These are phyloP conservation scores for Molossus molossus DNA, from an alignment of 2,797 vertebrate species.

Conservation along the genomic window DNA sequence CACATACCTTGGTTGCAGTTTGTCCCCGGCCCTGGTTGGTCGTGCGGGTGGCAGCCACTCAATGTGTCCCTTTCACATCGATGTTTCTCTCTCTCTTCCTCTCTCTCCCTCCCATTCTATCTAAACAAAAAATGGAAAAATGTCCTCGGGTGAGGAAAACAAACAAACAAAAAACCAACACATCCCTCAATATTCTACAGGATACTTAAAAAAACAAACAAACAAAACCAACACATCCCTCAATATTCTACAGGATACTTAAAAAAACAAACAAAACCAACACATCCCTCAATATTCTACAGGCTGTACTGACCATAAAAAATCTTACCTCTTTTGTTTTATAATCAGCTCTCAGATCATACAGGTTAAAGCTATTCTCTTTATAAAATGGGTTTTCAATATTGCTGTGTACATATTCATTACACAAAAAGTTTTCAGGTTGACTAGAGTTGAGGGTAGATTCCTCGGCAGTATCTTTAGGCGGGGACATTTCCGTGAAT, in stretches of 20 bases:
- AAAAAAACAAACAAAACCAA: not conserved
- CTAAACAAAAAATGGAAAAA: too few species aligned
- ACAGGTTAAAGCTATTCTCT: not conserved
- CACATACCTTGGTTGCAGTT: too few species aligned
- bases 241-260: not conserved
- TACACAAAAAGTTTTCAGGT: not conserved
- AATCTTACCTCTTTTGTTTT: constrained; percentile 66
- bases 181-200: too few species aligned
- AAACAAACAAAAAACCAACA: too few species aligned
- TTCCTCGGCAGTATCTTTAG: constrained; percentile 7
- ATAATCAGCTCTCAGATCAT: not conserved
- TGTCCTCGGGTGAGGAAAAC: too few species aligned
- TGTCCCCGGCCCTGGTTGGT: too few species aligned
- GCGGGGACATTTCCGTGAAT: constrained; percentile 15
- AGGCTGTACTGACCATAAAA: not conserved
- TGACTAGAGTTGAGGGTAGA: not conserved
- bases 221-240: not conserved
- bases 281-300: not conserved
- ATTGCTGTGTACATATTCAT: not conserved
- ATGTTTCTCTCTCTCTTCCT: too few species aligned
- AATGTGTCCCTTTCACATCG: too few species aligned
- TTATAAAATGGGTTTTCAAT: constrained; percentile 22
- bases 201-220: not conserved
- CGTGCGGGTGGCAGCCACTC: too few species aligned
- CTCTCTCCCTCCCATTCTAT: too few species aligned